Evolutionary conservation across 1,140 invertebrate genomes (phyloP), one percentile per base, ranked within the genome.

Genomic region (Zaprionus gabonicus): DNA sequence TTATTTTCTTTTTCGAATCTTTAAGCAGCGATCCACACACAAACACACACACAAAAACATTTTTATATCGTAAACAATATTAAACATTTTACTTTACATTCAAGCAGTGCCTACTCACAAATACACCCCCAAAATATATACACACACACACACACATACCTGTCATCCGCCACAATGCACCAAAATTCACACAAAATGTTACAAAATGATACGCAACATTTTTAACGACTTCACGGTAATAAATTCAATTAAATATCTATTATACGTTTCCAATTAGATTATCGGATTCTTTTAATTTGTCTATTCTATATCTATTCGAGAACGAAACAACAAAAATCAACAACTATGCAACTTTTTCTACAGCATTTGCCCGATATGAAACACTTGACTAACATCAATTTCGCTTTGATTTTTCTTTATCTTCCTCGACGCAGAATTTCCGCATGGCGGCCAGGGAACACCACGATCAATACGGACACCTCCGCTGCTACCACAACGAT

Each of bases 141-240:
- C 58, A 41, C 57, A 65, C 34, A 41, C 57, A 65, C 34, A 78
- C 41, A 63, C 34, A 56, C 69, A 46, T 36, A 71, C 51, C 64
- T 9, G 41, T 55, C 71, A 68, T 59, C 41, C 28, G 59, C 46
- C 41, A 63, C 51, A 75, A 76, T 25, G 71, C 82, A 79, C 81
- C 77, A 88, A 71, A 68, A 69, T 67, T 76, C 78, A 80, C 36
- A 58, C 67, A 74, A 65, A 79, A 64, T 71, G 34, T 34, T 41
- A 51, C 41, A 77, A 81, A 70, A 72, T 53, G 67, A 68, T 62
- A 82, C 53, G 63, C 73, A 78, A 80, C 72, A 76, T 73, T 80
- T 49, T 36, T 66, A 71, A 81, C 71, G 63, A 74, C 63, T 75
- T 71, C 73, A 88, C 84, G 84, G 84, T 88, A 88, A 88, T 73